A percentile compares a stretch with the other conserved stretches of the same genome.
Conservation (phyloP, 2,888 invertebrate genomes). For the Protonemura montana region DNA sequence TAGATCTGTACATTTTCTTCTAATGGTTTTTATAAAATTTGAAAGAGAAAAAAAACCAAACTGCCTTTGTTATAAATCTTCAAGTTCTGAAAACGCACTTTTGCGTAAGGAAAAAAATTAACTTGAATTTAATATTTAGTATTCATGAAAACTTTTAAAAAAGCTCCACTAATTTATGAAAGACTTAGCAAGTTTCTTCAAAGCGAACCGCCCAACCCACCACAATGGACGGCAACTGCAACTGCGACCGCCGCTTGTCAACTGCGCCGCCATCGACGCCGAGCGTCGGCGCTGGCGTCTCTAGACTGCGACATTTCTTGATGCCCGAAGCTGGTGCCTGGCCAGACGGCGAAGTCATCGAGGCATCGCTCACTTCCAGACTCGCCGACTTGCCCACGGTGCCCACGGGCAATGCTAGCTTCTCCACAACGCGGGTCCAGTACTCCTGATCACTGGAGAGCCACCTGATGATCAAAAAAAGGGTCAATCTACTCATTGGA, state of each 20-base stretch:
- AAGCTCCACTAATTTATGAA: no score
- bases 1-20: no score
- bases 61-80: no score
- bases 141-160: no score
- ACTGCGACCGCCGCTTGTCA: constrained; percentile 51
- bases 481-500: no score
- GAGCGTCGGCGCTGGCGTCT: constrained; percentile 54
- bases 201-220: constrained; percentile 53
- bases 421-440: constrained; percentile 36
- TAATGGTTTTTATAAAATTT: no score
- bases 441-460: constrained; percentile 35
- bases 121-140: no score
- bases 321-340: constrained; percentile 52
- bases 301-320: constrained; percentile 66
- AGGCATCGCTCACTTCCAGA: constrained; percentile 28
- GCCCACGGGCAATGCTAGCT: neutral
- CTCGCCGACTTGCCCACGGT: constrained; percentile 39
- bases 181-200: no score
- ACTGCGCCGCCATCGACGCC: constrained; percentile 2
- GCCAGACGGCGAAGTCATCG: neutral
- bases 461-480: neutral
- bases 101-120: no score
- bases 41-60: no score
- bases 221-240: constrained; percentile 69
- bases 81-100: no score